phyloP scores from a whole-genome alignment of 2,888 invertebrate genomes.

The Pemphredon lugubris region DNA sequence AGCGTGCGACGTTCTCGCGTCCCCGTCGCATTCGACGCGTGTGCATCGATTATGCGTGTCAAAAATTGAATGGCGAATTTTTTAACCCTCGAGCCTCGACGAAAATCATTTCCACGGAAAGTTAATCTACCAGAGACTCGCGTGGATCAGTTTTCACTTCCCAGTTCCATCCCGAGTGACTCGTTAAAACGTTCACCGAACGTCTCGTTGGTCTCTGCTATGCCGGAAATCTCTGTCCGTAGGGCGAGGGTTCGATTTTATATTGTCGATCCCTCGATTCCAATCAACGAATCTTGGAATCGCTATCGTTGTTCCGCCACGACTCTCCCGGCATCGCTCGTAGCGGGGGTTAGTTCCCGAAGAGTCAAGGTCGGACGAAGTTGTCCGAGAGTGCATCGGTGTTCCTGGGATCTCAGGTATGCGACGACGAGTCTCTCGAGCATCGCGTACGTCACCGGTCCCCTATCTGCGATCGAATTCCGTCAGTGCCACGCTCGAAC shows the following conservation, averaged over 20 bases:
- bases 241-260: no score
- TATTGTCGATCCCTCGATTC: no score
- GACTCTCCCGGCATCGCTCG: slow-evolving; percentile 4
- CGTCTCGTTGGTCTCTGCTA: no score
- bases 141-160: no score
- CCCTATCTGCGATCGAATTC: slow-evolving; percentile 50
- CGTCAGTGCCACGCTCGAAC: slow-evolving; percentile 40
- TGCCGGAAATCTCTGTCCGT: background rate
- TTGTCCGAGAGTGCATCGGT: slow-evolving; percentile 29
- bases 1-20: slow-evolving; percentile 36
- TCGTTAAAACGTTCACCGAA: no score
- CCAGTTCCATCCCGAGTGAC: no score
- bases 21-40: slow-evolving; percentile 38
- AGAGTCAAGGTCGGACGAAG: slow-evolving; percentile 55
- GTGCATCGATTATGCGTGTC: slow-evolving; percentile 50
- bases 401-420: slow-evolving; percentile 51
- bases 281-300: slow-evolving; percentile 41
- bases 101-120: no score
- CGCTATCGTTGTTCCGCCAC: slow-evolving; percentile 14
- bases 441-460: slow-evolving; percentile 22
- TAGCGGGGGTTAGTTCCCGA: slow-evolving; percentile 35
- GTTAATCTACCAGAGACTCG: no score
- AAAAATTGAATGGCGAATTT: background rate
- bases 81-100: no score
- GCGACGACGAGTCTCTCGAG: slow-evolving; percentile 34